Percentiles rank a stretch among this genome's conserved stretches.
Evolutionary conservation across 2,113 vertebrate species (phyloP).

Genomic region (Phalacrocorax brasilianus): DNA sequence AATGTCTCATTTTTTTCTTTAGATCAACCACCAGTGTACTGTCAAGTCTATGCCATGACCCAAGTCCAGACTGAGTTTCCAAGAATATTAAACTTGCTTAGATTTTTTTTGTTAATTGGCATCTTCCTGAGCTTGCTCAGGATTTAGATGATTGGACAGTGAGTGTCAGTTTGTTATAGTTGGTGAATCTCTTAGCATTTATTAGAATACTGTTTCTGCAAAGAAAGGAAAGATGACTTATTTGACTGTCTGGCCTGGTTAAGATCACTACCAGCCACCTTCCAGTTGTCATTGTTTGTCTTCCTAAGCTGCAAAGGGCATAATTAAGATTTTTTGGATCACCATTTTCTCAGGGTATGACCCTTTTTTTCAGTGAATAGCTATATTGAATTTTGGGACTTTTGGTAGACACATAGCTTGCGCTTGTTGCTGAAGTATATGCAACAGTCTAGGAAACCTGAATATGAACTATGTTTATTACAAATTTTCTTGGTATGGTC

Average conservation of each 20-base stretch:
- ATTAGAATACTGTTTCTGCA: not conserved
- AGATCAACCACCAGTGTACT: not conserved
- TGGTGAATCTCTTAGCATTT: not conserved
- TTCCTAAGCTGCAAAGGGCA: not conserved
- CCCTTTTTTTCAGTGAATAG: not conserved
- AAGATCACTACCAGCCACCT: not conserved
- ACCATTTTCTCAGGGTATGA: not conserved
- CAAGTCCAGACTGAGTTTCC: not conserved
- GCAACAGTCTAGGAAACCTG: not conserved
- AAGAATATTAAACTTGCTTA: not conserved
- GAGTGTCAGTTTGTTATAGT: not conserved
- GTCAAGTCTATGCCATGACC: not conserved
- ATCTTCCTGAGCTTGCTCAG: not conserved
- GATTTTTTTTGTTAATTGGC: not conserved
- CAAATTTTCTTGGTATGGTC: not conserved
- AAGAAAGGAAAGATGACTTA: not conserved
- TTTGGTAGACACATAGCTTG: not conserved
- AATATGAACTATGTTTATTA: not conserved
- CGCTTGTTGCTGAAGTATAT: not conserved
- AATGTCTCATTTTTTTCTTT: not conserved
- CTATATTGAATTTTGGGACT: not conserved
- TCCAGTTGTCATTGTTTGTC: not conserved
- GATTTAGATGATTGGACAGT: not conserved
- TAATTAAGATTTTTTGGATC: not conserved
- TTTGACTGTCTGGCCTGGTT: not conserved